A percentile compares a stretch with the other conserved stretches of the same genome.
These are phyloP conservation scores for Peromyscus leucopus DNA, from an alignment of 2,113 vertebrate species.

Conservation along the genomic window DNA sequence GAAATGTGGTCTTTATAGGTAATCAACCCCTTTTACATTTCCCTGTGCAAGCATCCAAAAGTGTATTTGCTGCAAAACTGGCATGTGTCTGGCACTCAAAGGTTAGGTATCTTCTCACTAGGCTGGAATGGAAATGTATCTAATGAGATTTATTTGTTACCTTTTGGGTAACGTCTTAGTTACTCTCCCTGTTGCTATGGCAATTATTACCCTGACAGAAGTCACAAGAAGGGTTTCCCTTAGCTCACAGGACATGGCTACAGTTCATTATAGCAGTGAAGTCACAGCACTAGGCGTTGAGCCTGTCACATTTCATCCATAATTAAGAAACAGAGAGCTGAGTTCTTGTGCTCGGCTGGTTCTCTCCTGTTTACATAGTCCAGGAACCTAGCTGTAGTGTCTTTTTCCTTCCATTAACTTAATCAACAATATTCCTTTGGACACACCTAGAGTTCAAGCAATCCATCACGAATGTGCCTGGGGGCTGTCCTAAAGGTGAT, in stretches of 20 bases:
- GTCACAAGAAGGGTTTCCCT: not conserved
- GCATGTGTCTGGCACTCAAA: not conserved
- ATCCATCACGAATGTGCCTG: not conserved
- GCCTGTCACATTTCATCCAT: not conserved
- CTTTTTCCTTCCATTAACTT: not conserved
- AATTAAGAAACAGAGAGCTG: not conserved
- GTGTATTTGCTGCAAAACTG: not conserved
- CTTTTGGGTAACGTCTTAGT: not conserved
- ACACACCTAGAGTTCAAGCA: not conserved
- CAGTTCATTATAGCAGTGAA: not conserved
- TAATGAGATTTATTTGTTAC: not conserved
- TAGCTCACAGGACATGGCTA: not conserved
- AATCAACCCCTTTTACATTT: not conserved
- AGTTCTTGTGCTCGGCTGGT: not conserved
- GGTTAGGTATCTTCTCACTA: not conserved
- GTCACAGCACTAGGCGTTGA: not conserved
- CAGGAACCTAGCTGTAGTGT: not conserved
- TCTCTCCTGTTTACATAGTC: not conserved
- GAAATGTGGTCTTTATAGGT: not conserved
- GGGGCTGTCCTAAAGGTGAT: not conserved
- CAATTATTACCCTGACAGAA: not conserved
- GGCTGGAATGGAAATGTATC: not conserved
- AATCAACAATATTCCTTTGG: not conserved
- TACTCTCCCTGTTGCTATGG: not conserved
- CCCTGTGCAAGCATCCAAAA: not conserved